Conservation (phyloP, 2,797 vertebrate species). For the Melanotaenia maccullochi region DNA sequence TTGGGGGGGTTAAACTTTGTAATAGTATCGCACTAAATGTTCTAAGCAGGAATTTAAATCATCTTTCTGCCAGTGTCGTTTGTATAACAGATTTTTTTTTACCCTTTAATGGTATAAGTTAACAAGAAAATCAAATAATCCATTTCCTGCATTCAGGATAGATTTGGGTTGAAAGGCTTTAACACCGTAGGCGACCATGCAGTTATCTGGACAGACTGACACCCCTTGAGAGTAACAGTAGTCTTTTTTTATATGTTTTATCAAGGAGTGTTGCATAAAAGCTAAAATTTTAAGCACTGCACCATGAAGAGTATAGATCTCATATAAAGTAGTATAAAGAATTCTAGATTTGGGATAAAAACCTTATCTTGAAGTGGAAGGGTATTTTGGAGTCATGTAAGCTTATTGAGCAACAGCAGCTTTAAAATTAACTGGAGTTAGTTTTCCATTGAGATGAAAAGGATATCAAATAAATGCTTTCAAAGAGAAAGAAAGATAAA, state of each 20-base stretch:
- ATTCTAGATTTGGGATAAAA: not conserved
- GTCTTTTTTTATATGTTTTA: conserved; percentile 35
- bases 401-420: not conserved
- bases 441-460: conserved; percentile 4
- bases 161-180: conserved; percentile 59
- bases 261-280: conserved; percentile 33
- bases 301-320: conserved; percentile 9
- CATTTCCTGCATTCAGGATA: conserved; percentile 51
- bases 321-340: conserved; percentile 3
- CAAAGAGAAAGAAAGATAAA: not conserved
- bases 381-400: not conserved
- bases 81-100: conserved; percentile 39
- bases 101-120: conserved; percentile 46
- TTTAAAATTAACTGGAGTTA: conserved; percentile 8
- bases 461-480: conserved; percentile 11
- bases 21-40: conserved; percentile 64
- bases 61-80: conserved; percentile 44
- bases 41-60: conserved; percentile 53
- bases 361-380: not conserved
- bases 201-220: conserved; percentile 54
- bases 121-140: conserved; percentile 59
- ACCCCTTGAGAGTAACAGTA: conserved; percentile 44
- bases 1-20: conserved; percentile 40
- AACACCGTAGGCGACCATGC: conserved; percentile 55
- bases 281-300: conserved; percentile 33